A percentile compares a stretch with the other conserved stretches of the same genome.
Evolutionary conservation across 2,888 invertebrate genomes (phyloP).

Genomic region (Liposcelis brunnea): DNA sequence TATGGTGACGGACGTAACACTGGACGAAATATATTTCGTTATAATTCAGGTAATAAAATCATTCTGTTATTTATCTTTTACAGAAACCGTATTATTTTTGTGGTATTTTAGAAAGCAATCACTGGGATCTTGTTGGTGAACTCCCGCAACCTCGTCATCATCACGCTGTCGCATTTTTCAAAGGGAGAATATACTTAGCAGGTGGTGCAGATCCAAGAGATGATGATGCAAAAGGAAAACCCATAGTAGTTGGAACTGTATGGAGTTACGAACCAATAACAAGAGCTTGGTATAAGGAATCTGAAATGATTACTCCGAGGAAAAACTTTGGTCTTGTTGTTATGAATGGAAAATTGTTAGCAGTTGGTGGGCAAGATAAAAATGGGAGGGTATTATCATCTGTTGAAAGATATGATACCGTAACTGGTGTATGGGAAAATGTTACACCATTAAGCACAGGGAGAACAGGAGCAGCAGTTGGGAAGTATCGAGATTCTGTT

Average conservation of each 20-base stretch:
- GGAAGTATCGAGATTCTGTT: slow-evolving; percentile 43
- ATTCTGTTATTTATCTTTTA: background rate
- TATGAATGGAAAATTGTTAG: slow-evolving; percentile 42
- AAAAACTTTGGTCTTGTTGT: slow-evolving; percentile 51
- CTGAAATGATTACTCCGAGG: slow-evolving; percentile 37
- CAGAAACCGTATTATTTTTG: too few relatives aligned
- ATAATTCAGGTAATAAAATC: slow-evolving; percentile 29
- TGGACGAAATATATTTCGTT: slow-evolving; percentile 38
- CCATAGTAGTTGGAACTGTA: slow-evolving; percentile 39
- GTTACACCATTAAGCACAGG: slow-evolving; percentile 38
- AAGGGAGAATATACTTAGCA: slow-evolving; percentile 45
- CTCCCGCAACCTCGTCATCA: slow-evolving; percentile 52
- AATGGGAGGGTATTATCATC: slow-evolving; percentile 40
- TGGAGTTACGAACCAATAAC: slow-evolving; percentile 51
- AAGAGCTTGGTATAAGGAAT: slow-evolving; percentile 44
- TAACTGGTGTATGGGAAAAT: slow-evolving; percentile 36
- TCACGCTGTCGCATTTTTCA: slow-evolving; percentile 43
- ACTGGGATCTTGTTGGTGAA: slow-evolving; percentile 49
- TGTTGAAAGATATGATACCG: slow-evolving; percentile 41
- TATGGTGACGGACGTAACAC: slow-evolving; percentile 38
- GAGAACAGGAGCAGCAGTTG: slow-evolving; percentile 41
- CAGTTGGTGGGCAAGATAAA: slow-evolving; percentile 50
- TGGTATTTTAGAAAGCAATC: slow-evolving; percentile 27
- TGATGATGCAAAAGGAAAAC: slow-evolving; percentile 27
- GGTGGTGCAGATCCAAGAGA: slow-evolving; percentile 1